Conservation (phyloP, 2,113 vertebrate species). For the Tricholaema leucomelas region DNA sequence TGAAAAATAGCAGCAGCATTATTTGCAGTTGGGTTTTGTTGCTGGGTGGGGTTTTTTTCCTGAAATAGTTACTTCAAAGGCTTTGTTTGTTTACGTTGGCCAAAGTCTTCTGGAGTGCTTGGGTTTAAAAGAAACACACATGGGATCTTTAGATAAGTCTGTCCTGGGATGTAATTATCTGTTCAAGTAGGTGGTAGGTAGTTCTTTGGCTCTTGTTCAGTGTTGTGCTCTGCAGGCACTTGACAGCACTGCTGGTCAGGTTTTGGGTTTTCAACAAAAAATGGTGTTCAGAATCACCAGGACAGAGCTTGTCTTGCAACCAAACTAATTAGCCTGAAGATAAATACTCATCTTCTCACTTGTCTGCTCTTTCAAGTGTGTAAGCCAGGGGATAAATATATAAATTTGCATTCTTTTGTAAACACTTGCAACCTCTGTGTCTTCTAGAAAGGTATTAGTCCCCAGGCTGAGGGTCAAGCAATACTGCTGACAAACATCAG, state of each 20-base stretch:
- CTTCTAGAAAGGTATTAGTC: not conserved
- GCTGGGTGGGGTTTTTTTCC: not conserved
- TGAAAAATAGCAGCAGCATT: not conserved
- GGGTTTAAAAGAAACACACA: not conserved
- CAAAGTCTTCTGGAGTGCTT: not conserved
- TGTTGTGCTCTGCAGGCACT: not conserved
- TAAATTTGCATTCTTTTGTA: not conserved
- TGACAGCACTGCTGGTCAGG: not conserved
- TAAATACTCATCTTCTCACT: not conserved
- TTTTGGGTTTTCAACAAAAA: not conserved
- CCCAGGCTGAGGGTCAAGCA: not conserved
- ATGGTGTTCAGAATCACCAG: not conserved
- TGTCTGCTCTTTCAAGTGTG: not conserved
- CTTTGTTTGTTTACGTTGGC: not conserved
- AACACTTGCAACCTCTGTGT: not conserved
- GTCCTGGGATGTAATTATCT: not conserved
- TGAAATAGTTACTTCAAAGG: not conserved
- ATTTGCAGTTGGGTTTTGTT: not conserved
- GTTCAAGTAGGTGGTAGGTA: not conserved
- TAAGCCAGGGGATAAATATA: rapidly evolving
- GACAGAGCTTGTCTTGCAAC: not conserved
- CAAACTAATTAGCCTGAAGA: not conserved
- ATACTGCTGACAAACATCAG: not conserved
- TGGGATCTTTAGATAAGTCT: not conserved
- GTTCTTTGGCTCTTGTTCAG: not conserved